Evolutionary conservation across 2,113 vertebrate species (phyloP).

Genomic region (Pongo pygmaeus): DNA sequence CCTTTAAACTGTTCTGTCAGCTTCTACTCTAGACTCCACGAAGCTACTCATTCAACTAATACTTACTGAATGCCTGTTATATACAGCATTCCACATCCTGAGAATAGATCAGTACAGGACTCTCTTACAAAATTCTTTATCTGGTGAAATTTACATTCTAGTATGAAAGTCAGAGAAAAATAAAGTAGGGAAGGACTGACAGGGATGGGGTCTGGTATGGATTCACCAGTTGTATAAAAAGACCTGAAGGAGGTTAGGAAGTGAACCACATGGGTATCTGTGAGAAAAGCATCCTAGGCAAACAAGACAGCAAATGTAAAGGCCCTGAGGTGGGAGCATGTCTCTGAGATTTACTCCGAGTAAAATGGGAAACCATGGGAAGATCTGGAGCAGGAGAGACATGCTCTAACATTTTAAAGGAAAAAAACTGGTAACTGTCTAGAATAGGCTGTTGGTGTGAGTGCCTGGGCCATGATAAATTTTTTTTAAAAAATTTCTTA

Average conservation of each 20-base stretch:
- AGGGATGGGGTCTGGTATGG: neutral
- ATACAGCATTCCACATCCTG: neutral
- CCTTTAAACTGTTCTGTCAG: neutral
- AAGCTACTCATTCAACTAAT: neutral
- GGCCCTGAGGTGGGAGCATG: too few species aligned
- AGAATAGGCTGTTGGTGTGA: neutral
- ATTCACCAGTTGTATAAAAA: neutral
- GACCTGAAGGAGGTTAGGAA: neutral
- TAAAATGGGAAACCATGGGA: neutral
- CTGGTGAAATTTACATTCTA: neutral
- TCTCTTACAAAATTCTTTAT: neutral
- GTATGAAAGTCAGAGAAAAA: neutral
- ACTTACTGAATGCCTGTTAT: neutral
- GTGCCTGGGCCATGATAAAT: too few species aligned
- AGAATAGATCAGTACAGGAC: neutral
- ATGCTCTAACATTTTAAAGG: neutral
- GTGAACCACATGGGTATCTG: neutral
- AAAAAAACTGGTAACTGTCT: neutral
- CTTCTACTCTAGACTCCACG: neutral
- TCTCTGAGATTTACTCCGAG: neutral
- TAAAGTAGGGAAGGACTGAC: neutral
- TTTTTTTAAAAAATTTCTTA: too few species aligned
- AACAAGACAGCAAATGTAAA: neutral
- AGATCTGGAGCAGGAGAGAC: neutral
- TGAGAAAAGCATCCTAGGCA: neutral